Conservation (phyloP, 2,888 invertebrate species). For the Meteorus cinctellus region DNA sequence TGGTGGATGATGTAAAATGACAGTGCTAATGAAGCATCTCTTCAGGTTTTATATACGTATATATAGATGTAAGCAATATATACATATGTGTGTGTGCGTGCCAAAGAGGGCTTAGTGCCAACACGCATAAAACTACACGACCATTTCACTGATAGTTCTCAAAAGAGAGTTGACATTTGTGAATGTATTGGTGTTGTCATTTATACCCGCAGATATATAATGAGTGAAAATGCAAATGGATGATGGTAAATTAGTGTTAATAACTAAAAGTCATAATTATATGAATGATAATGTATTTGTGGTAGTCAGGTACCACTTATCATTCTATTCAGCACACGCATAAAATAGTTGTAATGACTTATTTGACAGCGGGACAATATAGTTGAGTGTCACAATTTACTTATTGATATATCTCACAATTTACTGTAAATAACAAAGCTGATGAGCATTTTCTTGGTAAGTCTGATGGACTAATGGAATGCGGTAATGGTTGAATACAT, state of each 20-base stretch:
- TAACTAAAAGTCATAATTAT: constrained; percentile 4
- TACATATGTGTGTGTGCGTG: neutral
- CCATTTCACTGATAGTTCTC: constrained; percentile 10
- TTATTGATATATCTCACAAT: constrained; percentile 5
- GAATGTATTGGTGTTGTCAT: constrained; percentile 2
- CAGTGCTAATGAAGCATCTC: constrained; percentile 37
- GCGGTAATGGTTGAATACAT: neutral
- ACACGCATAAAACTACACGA: constrained; percentile 6
- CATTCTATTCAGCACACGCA: neutral
- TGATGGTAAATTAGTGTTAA: constrained; percentile 19
- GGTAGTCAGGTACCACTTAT: neutral
- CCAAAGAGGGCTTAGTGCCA: constrained; percentile 36
- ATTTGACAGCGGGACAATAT: neutral
- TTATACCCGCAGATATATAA: neutral
- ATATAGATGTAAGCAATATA: neutral
- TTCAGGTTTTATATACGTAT: neutral
- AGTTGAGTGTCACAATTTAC: neutral
- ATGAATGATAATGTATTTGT: neutral
- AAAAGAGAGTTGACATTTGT: constrained; percentile 4
- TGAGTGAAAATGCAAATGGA: neutral
- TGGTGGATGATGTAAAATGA: constrained; percentile 33
- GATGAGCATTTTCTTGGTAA: neutral
- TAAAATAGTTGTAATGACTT: neutral
- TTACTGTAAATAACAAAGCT: neutral
- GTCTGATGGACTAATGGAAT: neutral